Evolutionary conservation across 1,140 invertebrate genomes (phyloP).

Genomic region (Lithobius niger): DNA sequence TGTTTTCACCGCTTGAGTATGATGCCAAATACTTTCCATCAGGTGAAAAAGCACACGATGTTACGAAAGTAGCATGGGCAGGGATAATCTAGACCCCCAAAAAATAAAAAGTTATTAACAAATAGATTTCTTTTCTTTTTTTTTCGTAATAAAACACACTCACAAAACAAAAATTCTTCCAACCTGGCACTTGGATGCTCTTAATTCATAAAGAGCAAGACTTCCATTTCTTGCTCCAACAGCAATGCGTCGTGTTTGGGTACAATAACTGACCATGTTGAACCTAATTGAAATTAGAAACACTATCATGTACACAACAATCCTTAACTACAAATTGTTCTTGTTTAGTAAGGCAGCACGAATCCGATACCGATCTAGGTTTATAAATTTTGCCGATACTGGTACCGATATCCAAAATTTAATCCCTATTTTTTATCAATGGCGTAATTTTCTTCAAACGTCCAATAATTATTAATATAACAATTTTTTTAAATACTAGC

Average conservation of each 20-base stretch:
- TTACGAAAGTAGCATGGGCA: slow-evolving; percentile 72
- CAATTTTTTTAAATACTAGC: too few relatives aligned
- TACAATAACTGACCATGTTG: slow-evolving; percentile 67
- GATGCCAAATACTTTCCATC: slow-evolving; percentile 95
- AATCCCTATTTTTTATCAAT: too few relatives aligned
- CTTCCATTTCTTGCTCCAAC: slow-evolving; percentile 86
- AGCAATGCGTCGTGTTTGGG: slow-evolving; percentile 80
- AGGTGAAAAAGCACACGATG: slow-evolving; percentile 85
- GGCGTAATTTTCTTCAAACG: too few relatives aligned
- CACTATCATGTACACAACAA: too few relatives aligned
- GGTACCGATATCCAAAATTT: too few relatives aligned
- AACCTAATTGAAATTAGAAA: slow-evolving; percentile 35
- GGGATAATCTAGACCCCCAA: slow-evolving; percentile 52
- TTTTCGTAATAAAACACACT: background rate
- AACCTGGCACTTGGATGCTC: slow-evolving; percentile 81
- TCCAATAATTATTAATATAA: too few relatives aligned
- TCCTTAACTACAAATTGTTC: too few relatives aligned
- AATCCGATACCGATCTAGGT: too few relatives aligned
- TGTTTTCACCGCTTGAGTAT: slow-evolving; percentile 88
- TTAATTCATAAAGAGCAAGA: slow-evolving; percentile 87
- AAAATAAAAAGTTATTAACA: slow-evolving; percentile 5
- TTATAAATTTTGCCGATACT: too few relatives aligned
- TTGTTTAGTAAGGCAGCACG: too few relatives aligned
- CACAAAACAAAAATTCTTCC: too few relatives aligned
- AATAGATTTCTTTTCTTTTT: background rate